A percentile compares a stretch with the other conserved stretches of the same genome.
Evolutionary conservation across 2,797 vertebrate species (phyloP).

Genomic region (Esox masquinongy): DNA sequence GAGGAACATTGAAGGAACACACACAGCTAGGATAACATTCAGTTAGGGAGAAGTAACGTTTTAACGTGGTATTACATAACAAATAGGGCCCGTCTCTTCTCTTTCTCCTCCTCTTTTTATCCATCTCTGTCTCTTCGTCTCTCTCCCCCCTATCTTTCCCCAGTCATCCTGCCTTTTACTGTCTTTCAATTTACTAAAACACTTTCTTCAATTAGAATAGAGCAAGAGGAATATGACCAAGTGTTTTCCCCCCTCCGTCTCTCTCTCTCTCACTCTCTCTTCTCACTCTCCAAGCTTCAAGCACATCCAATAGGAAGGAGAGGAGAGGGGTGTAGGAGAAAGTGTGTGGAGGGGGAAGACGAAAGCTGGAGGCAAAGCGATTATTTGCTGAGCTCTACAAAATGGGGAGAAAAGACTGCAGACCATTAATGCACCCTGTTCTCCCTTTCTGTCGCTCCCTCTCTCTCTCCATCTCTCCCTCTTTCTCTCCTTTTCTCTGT

Average conservation of each 20-base stretch:
- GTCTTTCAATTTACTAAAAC: constrained; percentile 74
- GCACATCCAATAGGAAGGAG: constrained; percentile 48
- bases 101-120: constrained; percentile 28
- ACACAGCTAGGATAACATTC: neutral
- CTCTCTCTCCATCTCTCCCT: constrained; percentile 36
- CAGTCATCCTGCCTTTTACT: constrained; percentile 37
- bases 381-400: constrained; percentile 81
- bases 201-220: constrained; percentile 70
- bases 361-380: constrained; percentile 61
- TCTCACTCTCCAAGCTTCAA: constrained; percentile 37
- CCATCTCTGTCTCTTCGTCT: constrained; percentile 41
- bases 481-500: constrained; percentile 30
- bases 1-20: neutral
- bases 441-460: constrained; percentile 42
- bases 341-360: constrained; percentile 35
- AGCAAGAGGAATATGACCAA: constrained; percentile 64
- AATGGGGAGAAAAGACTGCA: constrained; percentile 78
- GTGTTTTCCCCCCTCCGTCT: constrained; percentile 46
- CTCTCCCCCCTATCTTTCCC: constrained; percentile 39
- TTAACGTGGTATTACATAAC: constrained; percentile 44
- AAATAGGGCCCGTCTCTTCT: constrained; percentile 30
- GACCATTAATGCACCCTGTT: constrained; percentile 66
- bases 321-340: constrained; percentile 27
- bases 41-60: neutral
- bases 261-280: constrained; percentile 21